phyloP scores from a whole-genome alignment of 2,888 invertebrate genomes.

The Rhamnusium bicolor region DNA sequence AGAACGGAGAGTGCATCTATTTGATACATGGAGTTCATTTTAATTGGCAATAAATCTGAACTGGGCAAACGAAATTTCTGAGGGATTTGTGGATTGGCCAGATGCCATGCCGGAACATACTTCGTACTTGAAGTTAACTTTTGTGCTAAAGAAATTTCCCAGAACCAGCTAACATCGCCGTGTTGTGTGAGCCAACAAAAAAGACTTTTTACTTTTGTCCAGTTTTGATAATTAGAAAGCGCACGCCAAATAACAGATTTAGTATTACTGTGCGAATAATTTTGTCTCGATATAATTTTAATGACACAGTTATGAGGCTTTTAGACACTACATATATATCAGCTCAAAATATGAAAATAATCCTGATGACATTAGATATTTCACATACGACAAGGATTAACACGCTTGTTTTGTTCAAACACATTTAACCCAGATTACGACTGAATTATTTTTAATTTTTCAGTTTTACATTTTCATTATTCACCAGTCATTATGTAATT shows the following conservation, averaged over 20 bases:
- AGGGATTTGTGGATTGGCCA: constrained; percentile 25
- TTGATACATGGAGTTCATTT: not conserved
- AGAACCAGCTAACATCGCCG: constrained; percentile 9
- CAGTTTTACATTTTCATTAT: too few relatives aligned
- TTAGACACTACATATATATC: not conserved
- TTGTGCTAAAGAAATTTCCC: constrained; percentile 17
- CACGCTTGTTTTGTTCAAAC: not conserved
- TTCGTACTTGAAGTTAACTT: constrained; percentile 4
- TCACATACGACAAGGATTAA: not conserved
- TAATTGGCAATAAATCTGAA: constrained; percentile 9
- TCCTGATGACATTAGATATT: not conserved
- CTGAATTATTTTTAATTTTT: too few relatives aligned
- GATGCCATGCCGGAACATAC: constrained; percentile 27
- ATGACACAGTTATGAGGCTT: constrained; percentile 7
- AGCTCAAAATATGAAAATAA: not conserved
- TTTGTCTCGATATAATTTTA: not conserved
- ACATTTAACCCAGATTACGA: too few relatives aligned
- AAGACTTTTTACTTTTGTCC: not conserved
- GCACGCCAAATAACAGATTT: not conserved
- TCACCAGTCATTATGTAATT: too few relatives aligned
- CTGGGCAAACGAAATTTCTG: not conserved
- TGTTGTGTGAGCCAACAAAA: constrained; percentile 1
- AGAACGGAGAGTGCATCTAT: constrained; percentile 8
- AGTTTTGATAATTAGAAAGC: not conserved
- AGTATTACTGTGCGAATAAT: not conserved